Evolutionary conservation across 2,797 vertebrate species (phyloP).

Genomic region (Poliocrania exsul): DNA sequence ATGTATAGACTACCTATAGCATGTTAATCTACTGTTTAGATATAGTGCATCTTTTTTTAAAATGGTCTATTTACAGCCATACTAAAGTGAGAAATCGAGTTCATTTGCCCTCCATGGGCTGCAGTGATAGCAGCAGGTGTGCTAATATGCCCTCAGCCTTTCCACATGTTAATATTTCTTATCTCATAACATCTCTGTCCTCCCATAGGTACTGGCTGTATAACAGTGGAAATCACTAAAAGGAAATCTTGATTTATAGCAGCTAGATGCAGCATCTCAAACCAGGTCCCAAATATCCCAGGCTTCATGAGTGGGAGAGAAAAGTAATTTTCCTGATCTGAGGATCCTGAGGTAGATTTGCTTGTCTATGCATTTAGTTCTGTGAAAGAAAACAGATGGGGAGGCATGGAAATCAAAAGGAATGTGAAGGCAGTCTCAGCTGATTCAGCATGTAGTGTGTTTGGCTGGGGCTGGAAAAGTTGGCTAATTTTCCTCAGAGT

Average conservation of each 20-base stretch:
- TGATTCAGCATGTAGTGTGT: neutral
- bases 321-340: neutral
- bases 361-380: neutral
- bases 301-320: neutral
- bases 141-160: neutral
- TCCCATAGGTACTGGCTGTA: neutral
- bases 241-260: neutral
- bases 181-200: neutral
- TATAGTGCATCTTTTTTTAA: neutral
- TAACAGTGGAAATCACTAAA: neutral
- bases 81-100: neutral
- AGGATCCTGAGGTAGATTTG: neutral
- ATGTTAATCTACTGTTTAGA: neutral
- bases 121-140: neutral
- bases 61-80: neutral
- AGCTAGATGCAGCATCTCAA: neutral
- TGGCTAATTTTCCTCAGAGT: neutral
- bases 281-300: neutral
- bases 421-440: fast-evolving
- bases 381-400: neutral
- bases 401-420: neutral
- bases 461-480: neutral
- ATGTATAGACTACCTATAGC: neutral
- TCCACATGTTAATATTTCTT: neutral
- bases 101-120: neutral